Evolutionary conservation across 2,888 invertebrate genomes (phyloP).

Genomic region (Phaedon cochleariae): DNA sequence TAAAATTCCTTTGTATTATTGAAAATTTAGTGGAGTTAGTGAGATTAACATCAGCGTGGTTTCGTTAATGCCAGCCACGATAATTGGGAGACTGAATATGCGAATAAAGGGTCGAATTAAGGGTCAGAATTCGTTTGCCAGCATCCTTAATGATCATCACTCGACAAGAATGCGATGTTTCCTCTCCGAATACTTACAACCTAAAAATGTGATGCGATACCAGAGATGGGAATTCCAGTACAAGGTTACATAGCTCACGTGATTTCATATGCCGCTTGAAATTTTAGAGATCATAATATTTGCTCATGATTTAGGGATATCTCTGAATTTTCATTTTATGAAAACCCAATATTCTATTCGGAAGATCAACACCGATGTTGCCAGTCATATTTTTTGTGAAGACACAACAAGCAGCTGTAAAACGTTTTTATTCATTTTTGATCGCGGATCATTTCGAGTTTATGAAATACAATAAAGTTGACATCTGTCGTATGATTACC

Average conservation of each 20-base stretch:
- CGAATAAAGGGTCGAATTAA: conserved; percentile 1
- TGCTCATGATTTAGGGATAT: too few relatives aligned
- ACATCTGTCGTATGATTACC: conserved; percentile 50
- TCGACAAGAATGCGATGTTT: background rate
- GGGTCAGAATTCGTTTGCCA: background rate
- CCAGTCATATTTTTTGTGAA: background rate
- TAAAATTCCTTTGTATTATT: too few relatives aligned
- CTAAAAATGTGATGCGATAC: background rate
- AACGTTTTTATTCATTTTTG: conserved; percentile 49
- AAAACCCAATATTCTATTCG: conserved; percentile 20
- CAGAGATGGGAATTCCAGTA: background rate
- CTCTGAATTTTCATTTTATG: background rate
- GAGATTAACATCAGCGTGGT: background rate
- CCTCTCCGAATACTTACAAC: background rate
- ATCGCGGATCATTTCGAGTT: conserved; percentile 45
- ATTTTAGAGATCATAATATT: background rate
- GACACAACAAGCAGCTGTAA: conserved; percentile 20
- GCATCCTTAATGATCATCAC: background rate
- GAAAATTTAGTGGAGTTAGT: too few relatives aligned
- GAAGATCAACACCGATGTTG: background rate
- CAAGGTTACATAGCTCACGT: background rate
- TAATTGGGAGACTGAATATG: conserved; percentile 3
- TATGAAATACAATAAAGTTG: conserved; percentile 49
- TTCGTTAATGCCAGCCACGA: background rate
- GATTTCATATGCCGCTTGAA: background rate